Base-by-base conservation (phyloP, 2,797 vertebrate genomes). In the Numenius phaeopus region DNA sequence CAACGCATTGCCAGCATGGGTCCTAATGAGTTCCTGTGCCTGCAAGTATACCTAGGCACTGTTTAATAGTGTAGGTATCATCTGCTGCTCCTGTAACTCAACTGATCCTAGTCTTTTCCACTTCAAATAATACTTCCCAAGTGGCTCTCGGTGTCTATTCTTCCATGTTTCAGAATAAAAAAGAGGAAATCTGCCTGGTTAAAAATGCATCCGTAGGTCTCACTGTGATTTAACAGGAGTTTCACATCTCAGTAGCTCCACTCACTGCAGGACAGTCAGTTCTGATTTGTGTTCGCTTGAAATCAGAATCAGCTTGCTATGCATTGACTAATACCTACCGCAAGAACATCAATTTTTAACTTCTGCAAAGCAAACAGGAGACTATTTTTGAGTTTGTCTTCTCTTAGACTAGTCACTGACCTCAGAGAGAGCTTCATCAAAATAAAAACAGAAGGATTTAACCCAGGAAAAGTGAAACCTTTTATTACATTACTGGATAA, bases 231-330 rank as follows among this genome's bases (percentile, higher is more conserved):
- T 94, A 88, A 54, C 46, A 65, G 55, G 37, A 80, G 18, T 75
- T 94, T 87, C 54, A 37, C 65, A 67, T 71, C 42, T 69, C 61
- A 62, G 42, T 66, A 73, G 2, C 32, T 70, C 46, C 50, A 46
- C 26, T 88, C 40, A 39, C 37, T 93, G 85, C 40, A 83, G 46
- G 34, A 91, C 42, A 88, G 65, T 93, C 66, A 95, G 65, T 82
- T 92, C 59, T 72, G 61, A 88, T 87, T 86, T 91, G 23, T 29
- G 39, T 73, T 88, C 0, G 0, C 66, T 83, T 90, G 58, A 89
- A 91, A 79, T 86, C 85, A 77, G 72, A 93, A 72, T 82, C 61
- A 75, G 30, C 8, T 42, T 10, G 3, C 76, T 75, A 58, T 18
- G 34, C 40, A 22, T n/a, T 61, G 69, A n/a, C 71, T 94, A 75